Conservation (phyloP, 1,140 invertebrate species). For the Spodoptera litura region DNA sequence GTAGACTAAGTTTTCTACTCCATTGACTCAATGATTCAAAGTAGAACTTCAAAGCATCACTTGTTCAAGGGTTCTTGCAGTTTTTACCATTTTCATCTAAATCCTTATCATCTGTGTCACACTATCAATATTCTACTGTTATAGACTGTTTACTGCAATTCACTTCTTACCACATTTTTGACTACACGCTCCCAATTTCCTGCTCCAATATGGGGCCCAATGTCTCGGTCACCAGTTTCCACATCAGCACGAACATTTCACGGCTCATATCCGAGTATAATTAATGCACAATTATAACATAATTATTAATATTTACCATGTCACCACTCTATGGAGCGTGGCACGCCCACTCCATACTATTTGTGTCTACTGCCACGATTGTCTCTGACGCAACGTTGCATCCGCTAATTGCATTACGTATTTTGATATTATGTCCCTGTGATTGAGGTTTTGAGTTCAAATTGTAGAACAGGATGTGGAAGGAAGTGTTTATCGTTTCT, state of each 20-base stretch:
- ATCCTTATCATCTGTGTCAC: no score
- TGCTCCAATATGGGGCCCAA: neutral
- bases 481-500: no score
- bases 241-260: slow-evolving; percentile 19
- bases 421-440: neutral
- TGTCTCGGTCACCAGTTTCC: slow-evolving; percentile 16
- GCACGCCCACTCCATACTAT: slow-evolving; percentile 25
- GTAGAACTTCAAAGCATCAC: no score
- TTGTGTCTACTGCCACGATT: slow-evolving; percentile 26
- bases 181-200: neutral
- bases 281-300: slow-evolving; percentile 41
- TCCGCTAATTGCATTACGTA: slow-evolving; percentile 25
- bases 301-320: slow-evolving; percentile 23
- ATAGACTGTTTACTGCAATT: no score
- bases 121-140: no score
- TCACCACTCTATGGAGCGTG: slow-evolving; percentile 16
- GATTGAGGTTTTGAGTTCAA: no score
- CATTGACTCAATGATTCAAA: no score
- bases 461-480: no score
- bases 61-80: no score
- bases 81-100: no score
- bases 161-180: no score
- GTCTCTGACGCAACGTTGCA: slow-evolving; percentile 37
- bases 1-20: no score
- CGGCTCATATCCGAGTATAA: slow-evolving; percentile 16